Evolutionary conservation across 2,797 vertebrate species (phyloP).

Genomic region (Diplodus puntazzo): DNA sequence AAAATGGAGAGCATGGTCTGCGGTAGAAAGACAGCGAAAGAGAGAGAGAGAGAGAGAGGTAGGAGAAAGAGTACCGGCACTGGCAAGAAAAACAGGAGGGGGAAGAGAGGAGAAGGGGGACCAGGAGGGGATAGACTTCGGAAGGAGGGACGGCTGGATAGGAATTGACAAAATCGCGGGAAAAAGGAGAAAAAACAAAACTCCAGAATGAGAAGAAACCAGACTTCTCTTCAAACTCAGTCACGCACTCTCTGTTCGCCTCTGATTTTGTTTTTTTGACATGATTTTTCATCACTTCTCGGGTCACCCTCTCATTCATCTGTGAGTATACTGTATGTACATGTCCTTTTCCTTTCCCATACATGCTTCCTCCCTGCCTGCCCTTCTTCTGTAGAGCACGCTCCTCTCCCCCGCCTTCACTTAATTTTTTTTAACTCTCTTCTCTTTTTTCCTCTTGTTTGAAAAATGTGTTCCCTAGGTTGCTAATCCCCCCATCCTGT

Average conservation of each 20-base stretch:
- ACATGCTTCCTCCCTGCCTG: conserved; percentile 37
- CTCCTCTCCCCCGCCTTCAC: conserved; percentile 30
- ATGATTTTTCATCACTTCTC: conserved; percentile 70
- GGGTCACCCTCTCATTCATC: conserved; percentile 71
- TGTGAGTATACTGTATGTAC: conserved; percentile 77
- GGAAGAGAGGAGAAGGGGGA: conserved; percentile 68
- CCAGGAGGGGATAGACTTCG: conserved; percentile 76
- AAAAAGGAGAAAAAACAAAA: conserved; percentile 69
- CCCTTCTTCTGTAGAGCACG: conserved; percentile 14
- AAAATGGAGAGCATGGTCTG: conserved; percentile 78
- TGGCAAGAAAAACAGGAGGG: conserved; percentile 73
- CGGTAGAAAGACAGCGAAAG: conserved; percentile 66
- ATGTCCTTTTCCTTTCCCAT: conserved; percentile 53
- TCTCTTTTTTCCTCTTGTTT: conserved; percentile 43
- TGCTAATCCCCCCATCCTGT: conserved; percentile 72
- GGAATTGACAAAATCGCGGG: conserved; percentile 77
- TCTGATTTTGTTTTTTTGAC: conserved; percentile 62
- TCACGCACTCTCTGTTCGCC: conserved; percentile 24
- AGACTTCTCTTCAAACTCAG: conserved; percentile 60
- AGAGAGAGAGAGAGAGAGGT: conserved; percentile 60
- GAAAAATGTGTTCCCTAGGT: conserved; percentile 65
- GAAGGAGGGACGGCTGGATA: conserved; percentile 76
- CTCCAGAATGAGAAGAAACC: conserved; percentile 63
- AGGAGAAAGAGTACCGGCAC: conserved; percentile 78
- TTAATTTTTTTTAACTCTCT: conserved; percentile 57